These are phyloP conservation scores for Pampusana beccarii DNA, from an alignment of 2,113 vertebrate species.

Conservation along the genomic window DNA sequence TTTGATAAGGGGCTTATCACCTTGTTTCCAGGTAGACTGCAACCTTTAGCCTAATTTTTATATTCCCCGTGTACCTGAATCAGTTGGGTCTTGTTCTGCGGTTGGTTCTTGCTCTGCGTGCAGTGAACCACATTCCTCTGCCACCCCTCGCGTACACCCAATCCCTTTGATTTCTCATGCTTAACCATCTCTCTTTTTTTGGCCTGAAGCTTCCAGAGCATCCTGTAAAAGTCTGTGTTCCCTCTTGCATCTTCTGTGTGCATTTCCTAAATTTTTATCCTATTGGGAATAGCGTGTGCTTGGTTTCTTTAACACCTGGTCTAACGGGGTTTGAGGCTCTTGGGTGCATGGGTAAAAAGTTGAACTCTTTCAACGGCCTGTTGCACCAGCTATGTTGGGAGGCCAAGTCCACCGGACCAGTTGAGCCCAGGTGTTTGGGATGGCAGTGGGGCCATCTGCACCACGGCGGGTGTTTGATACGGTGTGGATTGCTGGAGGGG, in stretches of 20 bases:
- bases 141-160: not conserved
- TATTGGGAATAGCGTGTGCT: accelerated
- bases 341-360: not conserved
- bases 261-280: accelerated
- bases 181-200: not conserved
- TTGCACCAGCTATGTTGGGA: too few relatives aligned
- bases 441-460: too few relatives aligned
- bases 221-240: not conserved
- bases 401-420: too few relatives aligned
- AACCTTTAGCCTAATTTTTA: not conserved
- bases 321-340: not conserved
- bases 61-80: not conserved
- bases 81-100: not conserved
- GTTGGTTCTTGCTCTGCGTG: not conserved
- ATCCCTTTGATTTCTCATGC: not conserved
- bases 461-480: too few relatives aligned
- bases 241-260: not conserved
- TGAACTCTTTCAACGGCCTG: accelerated
- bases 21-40: not conserved
- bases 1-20: not conserved
- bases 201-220: not conserved
- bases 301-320: not conserved
- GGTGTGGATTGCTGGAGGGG: too few relatives aligned
- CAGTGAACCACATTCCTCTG: not conserved
- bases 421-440: too few relatives aligned